phyloP scores from a whole-genome alignment of 1,140 invertebrate genomes.

The Subanguina moxae region DNA sequence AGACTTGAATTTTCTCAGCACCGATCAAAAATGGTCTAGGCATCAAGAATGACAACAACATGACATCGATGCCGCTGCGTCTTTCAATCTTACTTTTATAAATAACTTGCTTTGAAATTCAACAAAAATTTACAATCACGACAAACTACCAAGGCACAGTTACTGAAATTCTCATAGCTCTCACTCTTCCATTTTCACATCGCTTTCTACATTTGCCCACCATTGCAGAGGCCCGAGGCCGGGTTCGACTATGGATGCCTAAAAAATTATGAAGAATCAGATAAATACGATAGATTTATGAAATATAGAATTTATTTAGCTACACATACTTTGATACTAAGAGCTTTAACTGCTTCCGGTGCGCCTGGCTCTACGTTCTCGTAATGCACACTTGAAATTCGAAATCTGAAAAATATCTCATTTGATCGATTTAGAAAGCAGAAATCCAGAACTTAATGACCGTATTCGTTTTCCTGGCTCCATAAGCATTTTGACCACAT shows the following conservation, averaged over 20 bases:
- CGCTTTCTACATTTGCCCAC: conserved; percentile 14
- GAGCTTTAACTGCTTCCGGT: background rate
- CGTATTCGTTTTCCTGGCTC: conserved; percentile 22
- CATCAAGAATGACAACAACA: too few relatives aligned
- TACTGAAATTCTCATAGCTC: background rate
- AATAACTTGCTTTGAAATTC: too few relatives aligned
- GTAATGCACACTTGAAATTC: conserved; percentile 22
- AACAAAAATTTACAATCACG: too few relatives aligned
- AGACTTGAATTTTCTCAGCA: too few relatives aligned
- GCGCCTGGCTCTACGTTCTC: conserved; percentile 20
- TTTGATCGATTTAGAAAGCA: background rate
- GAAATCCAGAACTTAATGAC: conserved; percentile 16
- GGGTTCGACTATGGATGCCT: conserved; percentile 26
- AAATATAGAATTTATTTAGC: too few relatives aligned
- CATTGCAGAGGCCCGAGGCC: conserved; percentile 26
- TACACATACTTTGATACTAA: conserved; percentile 8
- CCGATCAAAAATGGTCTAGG: too few relatives aligned
- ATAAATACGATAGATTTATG: too few relatives aligned
- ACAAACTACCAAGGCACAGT: background rate
- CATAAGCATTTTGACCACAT: conserved; percentile 22
- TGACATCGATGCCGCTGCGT: too few relatives aligned
- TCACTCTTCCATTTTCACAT: conserved; percentile 10
- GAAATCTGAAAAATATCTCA: conserved; percentile 27
- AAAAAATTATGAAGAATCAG: background rate
- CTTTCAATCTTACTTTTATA: too few relatives aligned